Conservation (phyloP, 2,888 invertebrate species). For the Epinotia ramella region DNA sequence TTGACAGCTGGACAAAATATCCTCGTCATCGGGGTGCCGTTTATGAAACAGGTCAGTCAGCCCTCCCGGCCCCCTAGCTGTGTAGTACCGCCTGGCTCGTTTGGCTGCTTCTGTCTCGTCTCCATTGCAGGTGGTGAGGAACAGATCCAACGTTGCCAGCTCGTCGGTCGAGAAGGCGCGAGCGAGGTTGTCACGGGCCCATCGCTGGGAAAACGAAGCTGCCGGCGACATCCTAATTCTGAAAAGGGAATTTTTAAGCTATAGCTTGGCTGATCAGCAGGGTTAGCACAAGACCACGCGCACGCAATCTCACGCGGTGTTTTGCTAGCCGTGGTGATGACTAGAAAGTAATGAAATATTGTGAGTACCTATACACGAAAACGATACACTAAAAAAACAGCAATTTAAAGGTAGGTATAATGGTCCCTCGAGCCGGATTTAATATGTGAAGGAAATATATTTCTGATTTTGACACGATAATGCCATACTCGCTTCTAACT, state of each 20-base stretch:
- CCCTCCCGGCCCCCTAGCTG: constrained; percentile 73
- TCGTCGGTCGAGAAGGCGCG: constrained; percentile 67
- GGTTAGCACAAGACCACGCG: too few relatives aligned
- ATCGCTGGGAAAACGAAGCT: constrained; percentile 83
- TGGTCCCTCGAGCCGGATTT: too few relatives aligned
- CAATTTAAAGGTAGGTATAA: too few relatives aligned
- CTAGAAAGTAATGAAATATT: too few relatives aligned
- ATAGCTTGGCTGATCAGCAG: too few relatives aligned
- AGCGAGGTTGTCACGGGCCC: constrained; percentile 78
- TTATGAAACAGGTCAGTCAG: constrained; percentile 75
- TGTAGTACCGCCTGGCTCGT: constrained; percentile 74
- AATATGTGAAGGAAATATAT: too few relatives aligned
- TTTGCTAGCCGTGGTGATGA: too few relatives aligned
- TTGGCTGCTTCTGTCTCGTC: constrained; percentile 72
- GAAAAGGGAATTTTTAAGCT: constrained; percentile 46
- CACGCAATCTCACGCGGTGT: too few relatives aligned
- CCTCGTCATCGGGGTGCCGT: constrained; percentile 76
- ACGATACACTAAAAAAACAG: too few relatives aligned
- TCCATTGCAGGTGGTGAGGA: constrained; percentile 69
- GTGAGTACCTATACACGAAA: too few relatives aligned
- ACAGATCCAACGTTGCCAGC: constrained; percentile 66
- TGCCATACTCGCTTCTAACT: too few relatives aligned
- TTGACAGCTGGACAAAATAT: constrained; percentile 79
- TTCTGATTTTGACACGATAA: too few relatives aligned
- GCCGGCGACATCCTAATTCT: constrained; percentile 77